phyloP scores from a whole-genome alignment of 2,113 vertebrate species.

The Erpornis zantholeuca region DNA sequence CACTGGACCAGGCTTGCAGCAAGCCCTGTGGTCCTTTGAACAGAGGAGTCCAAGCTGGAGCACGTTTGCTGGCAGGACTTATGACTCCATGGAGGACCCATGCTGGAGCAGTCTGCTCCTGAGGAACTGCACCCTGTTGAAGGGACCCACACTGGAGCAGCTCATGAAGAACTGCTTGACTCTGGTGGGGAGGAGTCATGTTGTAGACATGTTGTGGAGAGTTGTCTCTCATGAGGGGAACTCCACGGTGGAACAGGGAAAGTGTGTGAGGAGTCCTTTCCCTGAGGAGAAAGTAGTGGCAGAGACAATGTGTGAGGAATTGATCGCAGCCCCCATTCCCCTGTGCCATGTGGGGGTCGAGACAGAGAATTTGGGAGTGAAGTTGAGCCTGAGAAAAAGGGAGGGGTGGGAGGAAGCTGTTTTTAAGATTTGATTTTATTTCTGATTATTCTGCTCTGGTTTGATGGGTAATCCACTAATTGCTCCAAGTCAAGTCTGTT shows the following conservation, averaged over 20 bases:
- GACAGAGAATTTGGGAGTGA: background rate
- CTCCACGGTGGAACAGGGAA: background rate
- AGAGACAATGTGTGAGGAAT: background rate
- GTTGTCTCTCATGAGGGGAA: background rate
- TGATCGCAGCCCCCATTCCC: background rate
- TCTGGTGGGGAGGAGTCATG: background rate
- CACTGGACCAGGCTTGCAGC: background rate
- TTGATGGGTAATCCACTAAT: background rate
- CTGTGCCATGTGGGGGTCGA: rapidly evolving
- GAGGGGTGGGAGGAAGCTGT: background rate
- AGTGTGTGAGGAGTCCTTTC: background rate
- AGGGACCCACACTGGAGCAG: background rate
- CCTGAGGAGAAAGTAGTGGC: background rate
- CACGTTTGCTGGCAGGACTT: background rate
- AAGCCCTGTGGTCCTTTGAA: background rate
- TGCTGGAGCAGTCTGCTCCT: background rate
- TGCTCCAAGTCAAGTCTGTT: background rate
- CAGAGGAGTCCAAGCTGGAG: background rate
- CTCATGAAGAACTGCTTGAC: background rate
- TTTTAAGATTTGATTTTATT: background rate
- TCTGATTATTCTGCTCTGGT: background rate
- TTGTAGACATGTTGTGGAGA: background rate
- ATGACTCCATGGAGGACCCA: background rate
- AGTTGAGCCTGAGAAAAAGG: background rate
- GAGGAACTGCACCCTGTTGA: background rate